Conservation (phyloP, 1,140 invertebrate species). For the Solenopsis fugax region DNA sequence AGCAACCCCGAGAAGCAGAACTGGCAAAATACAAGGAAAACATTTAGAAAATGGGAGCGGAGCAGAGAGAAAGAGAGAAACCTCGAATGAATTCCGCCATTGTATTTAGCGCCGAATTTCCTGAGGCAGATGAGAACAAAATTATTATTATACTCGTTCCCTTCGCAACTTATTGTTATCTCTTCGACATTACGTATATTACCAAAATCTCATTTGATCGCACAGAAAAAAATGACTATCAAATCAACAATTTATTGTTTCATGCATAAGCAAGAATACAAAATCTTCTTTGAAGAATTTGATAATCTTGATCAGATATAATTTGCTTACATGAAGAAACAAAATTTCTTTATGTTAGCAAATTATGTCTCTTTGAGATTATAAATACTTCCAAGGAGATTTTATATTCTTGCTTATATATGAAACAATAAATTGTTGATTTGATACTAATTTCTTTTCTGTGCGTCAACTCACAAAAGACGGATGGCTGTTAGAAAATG, state of each 20-base stretch:
- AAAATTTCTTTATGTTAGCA: too few relatives aligned
- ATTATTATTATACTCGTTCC: not conserved
- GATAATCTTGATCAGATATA: too few relatives aligned
- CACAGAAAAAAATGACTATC: too few relatives aligned
- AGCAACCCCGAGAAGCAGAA: not conserved
- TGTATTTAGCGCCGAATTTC: constrained; percentile 11
- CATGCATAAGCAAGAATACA: too few relatives aligned
- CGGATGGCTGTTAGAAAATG: not conserved
- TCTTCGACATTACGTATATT: not conserved
- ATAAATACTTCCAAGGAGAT: too few relatives aligned
- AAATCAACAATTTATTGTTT: too few relatives aligned
- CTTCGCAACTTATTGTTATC: not conserved
- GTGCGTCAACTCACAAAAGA: not conserved
- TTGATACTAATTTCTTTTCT: too few relatives aligned
- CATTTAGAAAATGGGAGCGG: constrained; percentile 37
- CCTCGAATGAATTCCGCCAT: constrained; percentile 21
- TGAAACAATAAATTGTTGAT: too few relatives aligned
- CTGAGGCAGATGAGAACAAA: not conserved
- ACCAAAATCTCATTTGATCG: not conserved
- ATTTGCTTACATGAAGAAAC: too few relatives aligned
- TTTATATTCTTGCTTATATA: too few relatives aligned
- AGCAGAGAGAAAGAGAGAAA: not conserved
- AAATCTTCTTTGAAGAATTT: too few relatives aligned
- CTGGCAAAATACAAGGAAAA: constrained; percentile 11
- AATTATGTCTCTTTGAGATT: too few relatives aligned